A percentile compares a stretch with the other conserved stretches of the same genome.
Conservation (phyloP, 2,797 vertebrate genomes). For the Denticeps clupeoides region DNA sequence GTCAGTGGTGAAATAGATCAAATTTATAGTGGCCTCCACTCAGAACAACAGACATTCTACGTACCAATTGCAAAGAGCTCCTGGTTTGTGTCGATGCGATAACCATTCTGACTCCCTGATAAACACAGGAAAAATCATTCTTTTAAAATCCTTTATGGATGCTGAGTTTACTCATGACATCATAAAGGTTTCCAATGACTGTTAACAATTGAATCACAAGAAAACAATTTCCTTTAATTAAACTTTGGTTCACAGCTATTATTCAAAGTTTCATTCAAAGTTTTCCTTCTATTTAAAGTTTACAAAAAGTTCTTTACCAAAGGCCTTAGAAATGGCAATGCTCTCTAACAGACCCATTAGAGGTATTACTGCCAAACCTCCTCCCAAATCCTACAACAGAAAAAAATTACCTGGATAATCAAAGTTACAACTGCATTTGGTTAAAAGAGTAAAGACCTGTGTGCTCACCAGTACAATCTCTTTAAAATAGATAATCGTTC, state of each 20-base stretch:
- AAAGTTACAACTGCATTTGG: background rate
- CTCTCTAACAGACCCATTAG: conserved; percentile 88
- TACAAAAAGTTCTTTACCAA: conserved; percentile 58
- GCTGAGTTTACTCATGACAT: too few relatives aligned
- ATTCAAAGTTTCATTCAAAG: too few relatives aligned
- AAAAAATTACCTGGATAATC: background rate
- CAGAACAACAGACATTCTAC: conserved; percentile 8
- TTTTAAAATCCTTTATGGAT: too few relatives aligned
- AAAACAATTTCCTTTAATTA: too few relatives aligned
- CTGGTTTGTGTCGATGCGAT: conserved; percentile 79
- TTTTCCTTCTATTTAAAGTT: too few relatives aligned
- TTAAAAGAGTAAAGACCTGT: too few relatives aligned
- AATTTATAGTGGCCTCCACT: too few relatives aligned
- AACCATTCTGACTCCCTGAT: conserved; percentile 76
- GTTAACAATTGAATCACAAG: too few relatives aligned
- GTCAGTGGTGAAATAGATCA: too few relatives aligned
- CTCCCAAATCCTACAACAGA: conserved; percentile 67
- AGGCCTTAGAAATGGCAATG: conserved; percentile 83
- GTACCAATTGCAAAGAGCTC: conserved; percentile 87
- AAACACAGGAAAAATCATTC: conserved; percentile 6
- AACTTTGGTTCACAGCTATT: too few relatives aligned
- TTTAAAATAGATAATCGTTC: conserved; percentile 62
- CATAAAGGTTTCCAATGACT: too few relatives aligned
- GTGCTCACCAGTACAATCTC: conserved; percentile 59
- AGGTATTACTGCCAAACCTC: conserved; percentile 76